Evolutionary conservation across 2,113 vertebrate species (phyloP).

Genomic region (Corynorhinus townsendii): DNA sequence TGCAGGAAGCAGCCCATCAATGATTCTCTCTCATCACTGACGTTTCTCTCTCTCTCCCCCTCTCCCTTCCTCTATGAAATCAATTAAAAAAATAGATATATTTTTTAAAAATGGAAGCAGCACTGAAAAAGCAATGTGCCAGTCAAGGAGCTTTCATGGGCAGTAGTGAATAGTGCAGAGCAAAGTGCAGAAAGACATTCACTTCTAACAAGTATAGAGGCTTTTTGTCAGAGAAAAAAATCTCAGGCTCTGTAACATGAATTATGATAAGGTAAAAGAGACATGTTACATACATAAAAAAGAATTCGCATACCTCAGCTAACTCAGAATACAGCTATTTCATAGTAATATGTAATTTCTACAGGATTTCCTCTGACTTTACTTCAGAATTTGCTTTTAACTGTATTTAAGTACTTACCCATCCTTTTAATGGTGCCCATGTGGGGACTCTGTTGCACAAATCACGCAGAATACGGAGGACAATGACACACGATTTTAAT

Average conservation of each 20-base stretch:
- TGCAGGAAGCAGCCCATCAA: too few species aligned
- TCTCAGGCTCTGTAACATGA: neutral
- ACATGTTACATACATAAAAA: neutral
- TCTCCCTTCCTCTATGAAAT: too few species aligned
- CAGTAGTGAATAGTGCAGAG: neutral
- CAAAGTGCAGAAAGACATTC: neutral
- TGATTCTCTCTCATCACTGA: too few species aligned
- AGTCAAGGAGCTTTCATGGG: neutral
- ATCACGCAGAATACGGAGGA: slow-evolving; percentile 97
- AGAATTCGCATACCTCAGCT: neutral
- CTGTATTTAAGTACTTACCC: slow-evolving; percentile 87
- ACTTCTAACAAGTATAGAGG: slow-evolving; percentile 16
- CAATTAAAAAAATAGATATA: too few species aligned
- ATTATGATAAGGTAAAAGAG: neutral
- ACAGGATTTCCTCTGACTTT: neutral
- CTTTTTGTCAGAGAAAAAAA: slow-evolving; percentile 15
- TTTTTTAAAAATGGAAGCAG: neutral
- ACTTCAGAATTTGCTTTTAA: slow-evolving; percentile 43
- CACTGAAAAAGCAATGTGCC: neutral
- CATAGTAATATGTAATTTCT: neutral
- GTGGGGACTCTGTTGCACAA: slow-evolving; percentile 97
- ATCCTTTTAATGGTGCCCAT: slow-evolving; percentile 98
- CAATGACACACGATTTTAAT: slow-evolving; percentile 98
- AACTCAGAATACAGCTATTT: slow-evolving; percentile 26
- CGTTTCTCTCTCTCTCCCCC: too few species aligned